Percentiles rank a stretch among this genome's conserved stretches.
Evolutionary conservation across 2,113 vertebrate species (phyloP).

Genomic region (pig (Sus scrofa)): DNA sequence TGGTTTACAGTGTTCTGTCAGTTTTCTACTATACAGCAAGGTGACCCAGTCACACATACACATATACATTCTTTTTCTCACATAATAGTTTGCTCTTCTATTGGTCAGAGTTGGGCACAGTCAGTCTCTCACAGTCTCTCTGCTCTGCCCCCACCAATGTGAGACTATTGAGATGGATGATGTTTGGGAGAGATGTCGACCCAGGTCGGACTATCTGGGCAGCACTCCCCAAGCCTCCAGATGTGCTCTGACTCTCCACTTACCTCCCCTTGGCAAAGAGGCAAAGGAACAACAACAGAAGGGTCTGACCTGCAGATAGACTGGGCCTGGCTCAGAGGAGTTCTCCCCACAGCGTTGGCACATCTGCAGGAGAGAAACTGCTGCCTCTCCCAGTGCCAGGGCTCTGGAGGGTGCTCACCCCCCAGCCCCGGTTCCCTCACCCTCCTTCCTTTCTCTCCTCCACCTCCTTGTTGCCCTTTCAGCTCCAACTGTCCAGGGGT

Average conservation of each 20-base stretch:
- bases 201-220: background rate
- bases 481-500: background rate
- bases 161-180: background rate
- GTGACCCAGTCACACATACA: no score
- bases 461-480: background rate
- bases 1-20: no score
- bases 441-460: background rate
- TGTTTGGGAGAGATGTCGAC: background rate
- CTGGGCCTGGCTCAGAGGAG: background rate
- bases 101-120: background rate
- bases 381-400: background rate
- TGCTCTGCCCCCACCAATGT: fast-evolving
- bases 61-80: no score
- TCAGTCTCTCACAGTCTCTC: background rate
- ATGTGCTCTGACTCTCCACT: background rate
- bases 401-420: background rate
- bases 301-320: background rate
- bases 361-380: background rate
- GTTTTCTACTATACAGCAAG: no score
- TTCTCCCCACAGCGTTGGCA: background rate
- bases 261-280: background rate
- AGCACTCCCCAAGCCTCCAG: background rate
- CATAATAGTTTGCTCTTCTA: background rate
- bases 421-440: background rate
- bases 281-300: background rate